Conservation (phyloP, 64 coral and sea anemone species). For the Dendronephthya gigantea region DNA sequence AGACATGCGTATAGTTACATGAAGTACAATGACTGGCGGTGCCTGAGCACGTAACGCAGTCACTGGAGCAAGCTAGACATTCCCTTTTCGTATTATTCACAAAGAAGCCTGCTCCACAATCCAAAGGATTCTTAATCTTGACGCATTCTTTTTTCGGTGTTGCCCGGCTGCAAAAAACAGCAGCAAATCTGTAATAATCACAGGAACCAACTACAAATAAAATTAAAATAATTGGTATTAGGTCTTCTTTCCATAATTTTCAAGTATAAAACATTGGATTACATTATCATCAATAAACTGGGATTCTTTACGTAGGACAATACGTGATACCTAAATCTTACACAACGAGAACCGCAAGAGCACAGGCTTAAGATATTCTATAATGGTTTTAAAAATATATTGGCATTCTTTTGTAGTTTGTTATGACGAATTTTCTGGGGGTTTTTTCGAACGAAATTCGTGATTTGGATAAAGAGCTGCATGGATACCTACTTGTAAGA, state of each 20-base stretch:
- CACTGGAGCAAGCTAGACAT: neutral
- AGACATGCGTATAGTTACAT: neutral
- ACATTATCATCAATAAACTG: too few relatives aligned
- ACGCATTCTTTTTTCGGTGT: neutral
- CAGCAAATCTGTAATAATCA: neutral
- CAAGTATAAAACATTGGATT: too few relatives aligned
- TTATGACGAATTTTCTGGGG: too few relatives aligned
- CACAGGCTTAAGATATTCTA: too few relatives aligned
- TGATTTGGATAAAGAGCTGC: neutral
- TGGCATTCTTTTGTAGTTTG: too few relatives aligned
- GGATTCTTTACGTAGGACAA: too few relatives aligned
- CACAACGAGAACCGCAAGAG: too few relatives aligned
- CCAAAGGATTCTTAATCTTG: neutral
- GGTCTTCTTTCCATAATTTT: too few relatives aligned
- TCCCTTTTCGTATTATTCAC: neutral
- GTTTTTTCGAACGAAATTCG: too few relatives aligned
- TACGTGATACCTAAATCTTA: too few relatives aligned
- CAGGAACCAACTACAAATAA: neutral
- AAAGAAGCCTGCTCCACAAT: neutral
- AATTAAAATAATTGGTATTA: neutral
- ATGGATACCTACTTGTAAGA: neutral
- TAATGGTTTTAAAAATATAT: too few relatives aligned
- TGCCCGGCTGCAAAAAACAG: neutral
- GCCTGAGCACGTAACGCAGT: neutral
- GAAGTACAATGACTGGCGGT: neutral